Percentiles rank a stretch among this genome's conserved stretches.
phyloP scores from a whole-genome alignment of 1,140 invertebrate species.

The Trachymyrmex cornetzi region DNA sequence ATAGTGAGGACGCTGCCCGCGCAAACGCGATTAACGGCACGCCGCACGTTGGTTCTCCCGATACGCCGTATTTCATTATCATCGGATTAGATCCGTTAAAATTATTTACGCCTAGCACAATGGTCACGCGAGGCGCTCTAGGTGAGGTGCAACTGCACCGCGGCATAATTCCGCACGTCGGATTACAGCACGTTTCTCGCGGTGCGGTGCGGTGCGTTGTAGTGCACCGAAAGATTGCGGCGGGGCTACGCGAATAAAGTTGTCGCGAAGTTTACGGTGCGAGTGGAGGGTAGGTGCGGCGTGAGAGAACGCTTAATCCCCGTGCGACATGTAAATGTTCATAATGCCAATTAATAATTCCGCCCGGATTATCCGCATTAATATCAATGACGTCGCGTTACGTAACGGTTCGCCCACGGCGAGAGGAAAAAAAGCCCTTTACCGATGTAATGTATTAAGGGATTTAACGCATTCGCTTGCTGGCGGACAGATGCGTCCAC shows the following conservation, averaged over 20 bases:
- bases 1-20: constrained; percentile 22
- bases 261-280: constrained; percentile 40
- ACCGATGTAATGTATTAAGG: constrained; percentile 35
- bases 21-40: constrained; percentile 61
- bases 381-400: constrained; percentile 52
- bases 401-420: constrained; percentile 23
- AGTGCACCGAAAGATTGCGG: constrained; percentile 30
- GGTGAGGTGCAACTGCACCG: constrained; percentile 24
- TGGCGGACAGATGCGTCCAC: constrained; percentile 9
- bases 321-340: constrained; percentile 60
- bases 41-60: constrained; percentile 11
- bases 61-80: constrained; percentile 60
- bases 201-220: background rate
- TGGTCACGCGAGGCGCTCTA: constrained; percentile 51
- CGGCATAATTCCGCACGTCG: constrained; percentile 60
- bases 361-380: constrained; percentile 60
- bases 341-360: constrained; percentile 60
- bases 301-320: constrained; percentile 45
- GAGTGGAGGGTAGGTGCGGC: background rate
- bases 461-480: constrained; percentile 45
- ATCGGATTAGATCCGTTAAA: constrained; percentile 62
- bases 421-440: background rate
- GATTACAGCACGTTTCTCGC: constrained; percentile 43
- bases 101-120: constrained; percentile 59
- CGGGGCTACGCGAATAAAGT: constrained; percentile 39